Conservation (phyloP, 2,113 vertebrate species). For the Ptilorrhoa leucosticta region DNA sequence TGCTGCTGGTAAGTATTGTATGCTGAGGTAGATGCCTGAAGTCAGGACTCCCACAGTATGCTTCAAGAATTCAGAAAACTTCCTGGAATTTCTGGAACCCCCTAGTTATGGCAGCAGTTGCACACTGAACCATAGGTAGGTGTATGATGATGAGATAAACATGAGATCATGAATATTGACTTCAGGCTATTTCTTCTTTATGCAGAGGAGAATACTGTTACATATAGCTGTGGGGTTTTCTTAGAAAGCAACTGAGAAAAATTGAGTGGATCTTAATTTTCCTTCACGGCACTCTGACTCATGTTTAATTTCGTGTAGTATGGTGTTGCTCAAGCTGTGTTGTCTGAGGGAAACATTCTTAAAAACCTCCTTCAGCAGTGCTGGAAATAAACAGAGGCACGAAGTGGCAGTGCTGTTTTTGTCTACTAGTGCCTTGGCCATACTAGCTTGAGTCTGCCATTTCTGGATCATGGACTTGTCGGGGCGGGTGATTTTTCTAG, state of each 20-base stretch:
- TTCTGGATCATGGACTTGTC: not conserved
- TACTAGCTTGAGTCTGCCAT: not conserved
- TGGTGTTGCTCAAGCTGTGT: not conserved
- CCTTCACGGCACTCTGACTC: not conserved
- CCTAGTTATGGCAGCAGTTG: not conserved
- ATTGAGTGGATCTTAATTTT: not conserved
- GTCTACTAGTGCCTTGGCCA: not conserved
- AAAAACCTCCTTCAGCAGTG: not conserved
- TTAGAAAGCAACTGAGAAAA: not conserved
- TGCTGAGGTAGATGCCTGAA: not conserved
- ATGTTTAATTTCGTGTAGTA: not conserved
- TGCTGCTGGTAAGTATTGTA: not conserved
- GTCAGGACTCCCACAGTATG: not conserved
- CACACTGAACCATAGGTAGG: not conserved
- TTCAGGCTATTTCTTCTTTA: not conserved
- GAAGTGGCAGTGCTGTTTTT: not conserved
- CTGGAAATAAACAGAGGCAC: not conserved
- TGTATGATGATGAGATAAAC: not conserved
- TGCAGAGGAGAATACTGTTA: not conserved
- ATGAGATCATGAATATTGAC: not conserved
- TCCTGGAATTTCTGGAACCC: slow-evolving; percentile 38
- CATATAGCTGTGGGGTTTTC: not conserved
- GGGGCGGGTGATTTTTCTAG: not conserved
- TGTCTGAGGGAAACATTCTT: not conserved
- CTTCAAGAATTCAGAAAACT: slow-evolving; percentile 1